Base-by-base conservation (phyloP, 2,797 vertebrate genomes). In the Gobionotothen gibberifrons region DNA sequence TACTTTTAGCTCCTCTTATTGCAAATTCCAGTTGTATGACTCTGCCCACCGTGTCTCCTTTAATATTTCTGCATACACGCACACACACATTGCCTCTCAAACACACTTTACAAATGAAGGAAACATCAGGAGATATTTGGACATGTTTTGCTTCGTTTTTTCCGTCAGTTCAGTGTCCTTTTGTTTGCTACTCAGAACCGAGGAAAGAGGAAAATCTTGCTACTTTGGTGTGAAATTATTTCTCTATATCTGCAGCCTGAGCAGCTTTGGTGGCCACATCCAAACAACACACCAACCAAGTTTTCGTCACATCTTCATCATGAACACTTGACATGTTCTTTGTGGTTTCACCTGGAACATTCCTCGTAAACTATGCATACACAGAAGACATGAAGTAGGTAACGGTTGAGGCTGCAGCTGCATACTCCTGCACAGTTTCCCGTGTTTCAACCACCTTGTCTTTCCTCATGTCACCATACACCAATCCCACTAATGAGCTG, bases 1-100 rank as follows among this genome's bases (percentile, higher is more conserved):
- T 57, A 52, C 72, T 82, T 84, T 82, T 54, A 68, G 42, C 71
- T 71, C 56, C 59, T 84, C 68, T 76, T 58, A 75, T 59, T 55
- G 54, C 58, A 87, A 87, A 90, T 90, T 90, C 87, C 85, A 90
- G 29, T 76, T 59, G 65, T 85, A 79, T 87, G 83, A 91, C 79
- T 85, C 52, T 73, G 69, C 64, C 81, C 75, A 15, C 26, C 1
- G 64, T 85, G 86, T 90, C 83, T 89, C 76, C 71, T 93, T 77
- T 81, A 86, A 89, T 90, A 83, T 73, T 68, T 71, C 36, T 40
- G 71, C 19, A n/a, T 7, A 55, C 52, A 49, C 9, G 7, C 55
- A 60, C 21, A 44, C 53, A 16, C 64, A n/a, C 39, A 59, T 54
- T 26, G 42, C 60, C 46, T 9, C 26, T 36, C 8, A 36, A 59